These are phyloP conservation scores for Caenorhabditis sulstoni DNA, from an alignment of 2,888 invertebrate species.

Conservation along the genomic window DNA sequence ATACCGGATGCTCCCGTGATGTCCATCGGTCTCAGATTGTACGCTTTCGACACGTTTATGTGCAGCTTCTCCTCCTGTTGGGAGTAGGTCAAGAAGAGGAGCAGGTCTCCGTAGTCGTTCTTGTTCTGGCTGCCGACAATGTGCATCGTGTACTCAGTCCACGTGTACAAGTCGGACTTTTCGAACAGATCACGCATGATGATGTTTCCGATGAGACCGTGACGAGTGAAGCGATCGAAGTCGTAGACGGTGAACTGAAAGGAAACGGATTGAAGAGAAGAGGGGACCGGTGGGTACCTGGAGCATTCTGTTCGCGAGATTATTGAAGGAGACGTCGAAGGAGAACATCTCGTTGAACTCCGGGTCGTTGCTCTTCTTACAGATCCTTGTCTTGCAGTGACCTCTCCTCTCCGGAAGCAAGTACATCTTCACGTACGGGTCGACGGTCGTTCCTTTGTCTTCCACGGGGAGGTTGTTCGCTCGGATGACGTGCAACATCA, in stretches of 20 bases:
- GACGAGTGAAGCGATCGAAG: slow-evolving; percentile 91
- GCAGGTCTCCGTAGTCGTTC: slow-evolving; percentile 91
- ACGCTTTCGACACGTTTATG: slow-evolving; percentile 91
- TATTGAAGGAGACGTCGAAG: slow-evolving; percentile 88
- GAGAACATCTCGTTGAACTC: slow-evolving; percentile 85
- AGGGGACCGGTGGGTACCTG: slow-evolving; percentile 61
- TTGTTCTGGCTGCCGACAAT: slow-evolving; percentile 90
- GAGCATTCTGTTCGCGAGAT: slow-evolving; percentile 87
- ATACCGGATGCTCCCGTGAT: slow-evolving; percentile 91
- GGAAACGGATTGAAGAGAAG: background rate
- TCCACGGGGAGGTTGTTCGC: slow-evolving; percentile 83
- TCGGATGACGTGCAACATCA: slow-evolving; percentile 83
- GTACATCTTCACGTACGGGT: slow-evolving; percentile 91
- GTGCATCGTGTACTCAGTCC: slow-evolving; percentile 91
- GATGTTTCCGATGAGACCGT: slow-evolving; percentile 90
- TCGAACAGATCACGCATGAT: slow-evolving; percentile 88
- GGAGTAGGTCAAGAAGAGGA: slow-evolving; percentile 92
- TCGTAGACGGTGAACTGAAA: slow-evolving; percentile 90
- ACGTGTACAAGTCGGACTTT: slow-evolving; percentile 87
- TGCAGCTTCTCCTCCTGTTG: slow-evolving; percentile 93
- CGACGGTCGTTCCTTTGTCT: slow-evolving; percentile 90
- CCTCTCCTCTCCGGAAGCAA: slow-evolving; percentile 90
- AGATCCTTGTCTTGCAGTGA: slow-evolving; percentile 88
- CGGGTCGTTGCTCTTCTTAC: slow-evolving; percentile 70
- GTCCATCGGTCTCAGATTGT: slow-evolving; percentile 93